Conservation (phyloP, 2,797 vertebrate species). For the Pseudopleuronectes americanus region DNA sequence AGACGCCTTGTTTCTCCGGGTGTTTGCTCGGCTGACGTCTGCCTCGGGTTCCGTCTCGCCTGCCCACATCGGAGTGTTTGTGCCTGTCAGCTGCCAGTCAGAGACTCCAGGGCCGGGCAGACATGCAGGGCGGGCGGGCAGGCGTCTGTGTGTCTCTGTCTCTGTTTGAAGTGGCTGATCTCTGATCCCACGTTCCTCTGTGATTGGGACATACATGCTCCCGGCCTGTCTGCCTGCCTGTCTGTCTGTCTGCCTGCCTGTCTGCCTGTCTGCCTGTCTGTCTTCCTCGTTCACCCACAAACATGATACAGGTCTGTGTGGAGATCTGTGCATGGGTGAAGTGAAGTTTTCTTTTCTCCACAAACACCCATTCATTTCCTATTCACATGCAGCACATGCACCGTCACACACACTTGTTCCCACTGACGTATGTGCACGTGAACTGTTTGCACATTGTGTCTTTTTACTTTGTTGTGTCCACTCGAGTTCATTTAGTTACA, state of each 20-base stretch:
- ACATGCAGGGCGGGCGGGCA: slow-evolving; percentile 47
- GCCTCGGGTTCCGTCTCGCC: slow-evolving; percentile 23
- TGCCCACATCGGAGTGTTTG: slow-evolving; percentile 5
- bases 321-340: no score
- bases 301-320: no score
- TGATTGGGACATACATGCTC: slow-evolving; percentile 64
- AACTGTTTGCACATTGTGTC: no score
- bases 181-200: slow-evolving; percentile 76
- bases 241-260: not conserved
- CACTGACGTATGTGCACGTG: no score
- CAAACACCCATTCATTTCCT: no score
- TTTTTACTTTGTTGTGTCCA: no score
- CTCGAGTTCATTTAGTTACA: no score
- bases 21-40: slow-evolving; percentile 21
- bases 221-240: slow-evolving; percentile 7
- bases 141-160: slow-evolving; percentile 80
- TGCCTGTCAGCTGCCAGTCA: slow-evolving; percentile 53
- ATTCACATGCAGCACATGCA: no score
- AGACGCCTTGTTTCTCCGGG: slow-evolving; percentile 1
- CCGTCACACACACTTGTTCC: no score
- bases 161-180: slow-evolving; percentile 85
- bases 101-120: slow-evolving; percentile 55
- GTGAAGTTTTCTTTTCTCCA: no score
- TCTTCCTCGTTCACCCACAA: no score
- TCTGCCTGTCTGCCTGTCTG: no score